These are phyloP conservation scores for Cabera pusaria DNA, from an alignment of 2,888 invertebrate genomes.

Conservation along the genomic window DNA sequence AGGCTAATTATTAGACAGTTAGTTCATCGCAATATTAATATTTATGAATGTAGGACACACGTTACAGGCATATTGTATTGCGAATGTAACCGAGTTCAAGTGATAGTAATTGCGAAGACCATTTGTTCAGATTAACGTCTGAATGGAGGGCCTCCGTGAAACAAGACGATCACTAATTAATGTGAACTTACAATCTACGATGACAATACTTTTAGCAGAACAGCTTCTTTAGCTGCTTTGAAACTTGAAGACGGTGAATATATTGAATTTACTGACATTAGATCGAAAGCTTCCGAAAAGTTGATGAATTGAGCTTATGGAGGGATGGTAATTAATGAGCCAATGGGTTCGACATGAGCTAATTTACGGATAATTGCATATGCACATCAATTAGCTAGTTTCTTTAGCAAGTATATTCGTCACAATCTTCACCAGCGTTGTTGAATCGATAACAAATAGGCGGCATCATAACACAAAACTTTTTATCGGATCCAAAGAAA, in stretches of 20 bases:
- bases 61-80: constrained; percentile 5
- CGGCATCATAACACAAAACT: constrained; percentile 29
- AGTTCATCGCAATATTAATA: no score
- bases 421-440: constrained; percentile 2
- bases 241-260: no score
- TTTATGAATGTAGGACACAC: constrained; percentile 2
- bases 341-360: no score
- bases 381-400: no score
- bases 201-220: neutral
- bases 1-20: no score
- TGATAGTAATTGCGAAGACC: constrained; percentile 12
- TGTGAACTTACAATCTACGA: neutral
- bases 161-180: constrained; percentile 5
- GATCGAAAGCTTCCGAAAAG: no score
- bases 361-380: no score
- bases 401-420: neutral
- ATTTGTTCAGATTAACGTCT: constrained; percentile 21
- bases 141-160: constrained; percentile 7
- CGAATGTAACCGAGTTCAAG: constrained; percentile 12
- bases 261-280: no score
- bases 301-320: no score
- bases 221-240: no score
- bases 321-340: no score
- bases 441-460: constrained; percentile 26
- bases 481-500: constrained; percentile 31